A percentile compares a stretch with the other conserved stretches of the same genome.
phyloP scores from a whole-genome alignment of 23 tunicate genomes.

The Oikopleura dioica region DNA sequence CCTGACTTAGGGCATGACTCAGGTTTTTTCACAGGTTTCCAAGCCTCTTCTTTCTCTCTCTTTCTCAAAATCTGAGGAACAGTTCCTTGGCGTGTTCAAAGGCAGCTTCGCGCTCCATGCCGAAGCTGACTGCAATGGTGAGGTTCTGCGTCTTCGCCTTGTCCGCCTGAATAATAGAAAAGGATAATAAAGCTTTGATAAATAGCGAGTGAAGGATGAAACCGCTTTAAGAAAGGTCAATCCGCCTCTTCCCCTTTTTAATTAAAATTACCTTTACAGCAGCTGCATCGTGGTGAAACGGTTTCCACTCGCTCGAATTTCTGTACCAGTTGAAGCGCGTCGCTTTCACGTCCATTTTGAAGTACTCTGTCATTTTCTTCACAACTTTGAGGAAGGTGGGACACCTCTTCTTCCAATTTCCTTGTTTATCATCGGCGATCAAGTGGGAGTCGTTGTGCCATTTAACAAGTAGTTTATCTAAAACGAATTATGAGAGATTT shows the following conservation, averaged over 20 bases:
- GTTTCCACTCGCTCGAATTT: constrained; percentile 12
- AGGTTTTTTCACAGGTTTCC: too few species aligned
- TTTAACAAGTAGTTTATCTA: too few species aligned
- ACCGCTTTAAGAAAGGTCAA: too few species aligned
- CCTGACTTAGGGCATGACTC: too few species aligned
- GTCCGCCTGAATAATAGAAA: too few species aligned
- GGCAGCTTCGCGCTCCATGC: neutral
- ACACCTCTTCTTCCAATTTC: neutral
- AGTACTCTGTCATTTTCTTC: neutral
- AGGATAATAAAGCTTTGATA: too few species aligned
- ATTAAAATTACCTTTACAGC: constrained; percentile 1
- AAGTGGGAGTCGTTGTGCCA: constrained; percentile 6
- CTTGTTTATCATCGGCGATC: neutral
- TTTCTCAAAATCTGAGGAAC: too few species aligned
- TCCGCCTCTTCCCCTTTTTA: too few species aligned
- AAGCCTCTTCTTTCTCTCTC: too few species aligned
- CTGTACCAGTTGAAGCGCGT: constrained; percentile 3
- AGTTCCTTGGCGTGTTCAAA: constrained; percentile 13
- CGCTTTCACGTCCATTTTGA: neutral
- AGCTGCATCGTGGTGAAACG: constrained; percentile 11
- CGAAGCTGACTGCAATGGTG: neutral
- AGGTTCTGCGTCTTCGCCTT: neutral
- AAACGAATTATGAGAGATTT: too few species aligned
- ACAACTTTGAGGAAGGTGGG: neutral
- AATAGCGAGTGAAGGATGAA: too few species aligned